Conservation (phyloP, 92 coral and sea anemone species). For the Heliopora coerulea region DNA sequence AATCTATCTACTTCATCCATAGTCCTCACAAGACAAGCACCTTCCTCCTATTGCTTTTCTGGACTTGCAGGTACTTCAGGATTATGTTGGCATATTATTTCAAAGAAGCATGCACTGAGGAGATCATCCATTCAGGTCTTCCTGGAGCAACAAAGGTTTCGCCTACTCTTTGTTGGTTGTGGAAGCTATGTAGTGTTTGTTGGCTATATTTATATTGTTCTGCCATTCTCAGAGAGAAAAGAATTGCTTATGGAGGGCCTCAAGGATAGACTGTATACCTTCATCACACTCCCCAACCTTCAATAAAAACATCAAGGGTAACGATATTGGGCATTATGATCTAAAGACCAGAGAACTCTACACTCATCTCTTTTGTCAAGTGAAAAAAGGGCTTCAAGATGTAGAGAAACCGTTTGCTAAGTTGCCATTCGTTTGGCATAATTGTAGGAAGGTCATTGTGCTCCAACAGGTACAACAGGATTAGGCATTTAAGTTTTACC, state of each 20-base stretch:
- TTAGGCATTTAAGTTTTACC: slow-evolving; percentile 20
- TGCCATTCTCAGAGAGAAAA: slow-evolving; percentile 19
- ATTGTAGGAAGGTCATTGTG: slow-evolving; percentile 33
- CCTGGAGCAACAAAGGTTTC: too few species aligned
- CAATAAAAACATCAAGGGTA: slow-evolving; percentile 26
- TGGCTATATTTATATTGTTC: slow-evolving; percentile 17
- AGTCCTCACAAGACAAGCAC: not conserved
- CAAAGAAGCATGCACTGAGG: slow-evolving; percentile 20
- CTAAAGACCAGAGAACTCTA: slow-evolving; percentile 19
- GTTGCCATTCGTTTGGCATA: slow-evolving; percentile 38
- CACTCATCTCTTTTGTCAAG: slow-evolving; percentile 34
- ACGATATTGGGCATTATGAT: slow-evolving; percentile 28
- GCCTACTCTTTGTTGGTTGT: too few species aligned
- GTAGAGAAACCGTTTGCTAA: slow-evolving; percentile 29
- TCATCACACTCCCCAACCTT: slow-evolving; percentile 17
- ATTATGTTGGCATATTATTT: slow-evolving; percentile 17
- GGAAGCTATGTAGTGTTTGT: slow-evolving; percentile 19
- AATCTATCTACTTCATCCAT: slow-evolving; percentile 22
- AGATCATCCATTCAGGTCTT: slow-evolving; percentile 29
- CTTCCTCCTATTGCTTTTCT: not conserved
- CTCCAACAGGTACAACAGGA: slow-evolving; percentile 27
- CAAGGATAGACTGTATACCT: slow-evolving; percentile 29
- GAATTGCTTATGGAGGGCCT: slow-evolving; percentile 17
- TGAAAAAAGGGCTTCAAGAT: slow-evolving; percentile 30
- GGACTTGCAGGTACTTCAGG: slow-evolving; percentile 10